A percentile compares a stretch with the other conserved stretches of the same genome.
Evolutionary conservation across 2,797 vertebrate species (phyloP).

Genomic region (Cynopterus sphinx): DNA sequence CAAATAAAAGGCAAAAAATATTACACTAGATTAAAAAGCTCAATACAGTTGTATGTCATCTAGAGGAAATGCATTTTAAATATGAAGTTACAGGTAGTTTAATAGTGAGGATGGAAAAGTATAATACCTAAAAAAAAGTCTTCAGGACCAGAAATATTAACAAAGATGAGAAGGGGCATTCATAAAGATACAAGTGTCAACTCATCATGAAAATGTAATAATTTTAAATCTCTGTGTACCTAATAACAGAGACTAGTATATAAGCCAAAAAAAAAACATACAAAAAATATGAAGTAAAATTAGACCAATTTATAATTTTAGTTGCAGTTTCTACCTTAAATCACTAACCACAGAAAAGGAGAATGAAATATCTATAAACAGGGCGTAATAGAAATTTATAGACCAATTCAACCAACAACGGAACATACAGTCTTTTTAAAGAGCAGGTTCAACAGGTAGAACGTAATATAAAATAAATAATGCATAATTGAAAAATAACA

Average conservation of each 20-base stretch:
- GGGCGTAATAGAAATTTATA: neutral
- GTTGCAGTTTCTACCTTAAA: neutral
- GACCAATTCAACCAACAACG: neutral
- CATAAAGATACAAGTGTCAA: neutral
- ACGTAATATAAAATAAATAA: neutral
- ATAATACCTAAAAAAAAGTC: neutral
- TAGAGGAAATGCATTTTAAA: neutral
- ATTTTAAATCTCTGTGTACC: neutral
- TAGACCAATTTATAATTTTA: neutral
- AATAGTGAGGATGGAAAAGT: neutral
- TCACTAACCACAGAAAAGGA: neutral
- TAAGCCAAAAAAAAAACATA: neutral
- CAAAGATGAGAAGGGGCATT: neutral
- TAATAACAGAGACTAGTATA: neutral
- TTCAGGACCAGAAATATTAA: neutral
- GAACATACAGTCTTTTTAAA: neutral
- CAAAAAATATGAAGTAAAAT: neutral
- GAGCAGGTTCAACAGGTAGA: neutral
- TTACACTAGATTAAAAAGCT: neutral
- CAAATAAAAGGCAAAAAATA: neutral
- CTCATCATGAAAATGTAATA: neutral
- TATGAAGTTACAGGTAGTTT: neutral
- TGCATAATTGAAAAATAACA: neutral
- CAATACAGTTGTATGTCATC: neutral
- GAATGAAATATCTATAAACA: neutral